These are phyloP conservation scores for Nudaria mundana DNA, from an alignment of 2,888 invertebrate species.

Conservation along the genomic window DNA sequence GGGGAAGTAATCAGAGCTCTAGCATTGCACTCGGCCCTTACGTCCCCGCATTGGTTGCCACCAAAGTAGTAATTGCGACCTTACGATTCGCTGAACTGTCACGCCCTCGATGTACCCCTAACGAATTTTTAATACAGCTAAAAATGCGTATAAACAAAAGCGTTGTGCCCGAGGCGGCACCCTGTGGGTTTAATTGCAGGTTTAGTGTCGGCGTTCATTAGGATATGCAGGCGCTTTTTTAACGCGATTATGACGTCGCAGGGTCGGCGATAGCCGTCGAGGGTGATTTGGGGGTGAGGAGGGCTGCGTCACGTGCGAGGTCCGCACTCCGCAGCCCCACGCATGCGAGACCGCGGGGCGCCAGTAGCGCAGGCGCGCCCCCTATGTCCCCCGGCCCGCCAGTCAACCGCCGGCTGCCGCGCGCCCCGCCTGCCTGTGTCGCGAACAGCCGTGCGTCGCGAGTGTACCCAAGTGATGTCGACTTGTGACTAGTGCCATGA, in stretches of 20 bases:
- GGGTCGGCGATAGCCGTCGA: constrained; percentile 55
- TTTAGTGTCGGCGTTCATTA: constrained; percentile 73
- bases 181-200: constrained; percentile 70
- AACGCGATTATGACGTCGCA: constrained; percentile 77
- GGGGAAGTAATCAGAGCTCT: constrained; percentile 56
- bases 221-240: constrained; percentile 77
- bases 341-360: constrained; percentile 80
- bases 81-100: constrained; percentile 62
- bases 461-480: constrained; percentile 76
- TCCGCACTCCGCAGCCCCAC: constrained; percentile 80
- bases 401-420: constrained; percentile 77
- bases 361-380: constrained; percentile 68
- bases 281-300: constrained; percentile 73
- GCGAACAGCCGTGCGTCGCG: constrained; percentile 52
- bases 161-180: constrained; percentile 46
- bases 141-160: constrained; percentile 64
- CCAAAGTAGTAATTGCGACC: constrained; percentile 67
- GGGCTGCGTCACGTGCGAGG: constrained; percentile 80
- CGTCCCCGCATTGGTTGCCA: constrained; percentile 47
- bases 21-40: constrained; percentile 41
- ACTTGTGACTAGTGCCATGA: constrained; percentile 79
- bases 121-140: constrained; percentile 67
- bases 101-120: constrained; percentile 58
- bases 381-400: constrained; percentile 69
- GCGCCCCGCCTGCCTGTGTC: constrained; percentile 58